Percentiles rank a stretch among this genome's conserved stretches.
These are phyloP conservation scores for Rhabdornis inornatus DNA, from an alignment of 2,113 vertebrate species.

Conservation along the genomic window DNA sequence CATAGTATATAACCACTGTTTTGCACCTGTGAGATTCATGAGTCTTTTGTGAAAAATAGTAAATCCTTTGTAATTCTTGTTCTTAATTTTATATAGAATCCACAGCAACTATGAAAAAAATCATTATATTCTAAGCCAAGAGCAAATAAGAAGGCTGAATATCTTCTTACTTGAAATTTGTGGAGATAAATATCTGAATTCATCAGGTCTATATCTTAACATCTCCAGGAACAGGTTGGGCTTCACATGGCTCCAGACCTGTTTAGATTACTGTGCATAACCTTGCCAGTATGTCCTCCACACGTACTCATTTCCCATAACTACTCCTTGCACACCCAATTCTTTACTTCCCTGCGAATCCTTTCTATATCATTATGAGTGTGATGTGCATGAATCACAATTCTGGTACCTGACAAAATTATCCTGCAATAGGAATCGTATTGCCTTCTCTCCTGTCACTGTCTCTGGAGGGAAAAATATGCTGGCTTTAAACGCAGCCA, in stretches of 20 bases:
- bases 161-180: background rate
- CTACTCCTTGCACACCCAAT: background rate
- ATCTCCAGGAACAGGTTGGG: background rate
- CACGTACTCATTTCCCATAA: background rate
- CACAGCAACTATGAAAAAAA: background rate
- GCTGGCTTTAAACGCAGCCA: background rate
- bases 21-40: background rate
- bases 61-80: background rate
- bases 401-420: constrained; percentile 33
- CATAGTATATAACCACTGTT: background rate
- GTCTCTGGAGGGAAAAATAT: constrained; percentile 18
- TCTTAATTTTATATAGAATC: background rate
- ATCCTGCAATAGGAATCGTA: background rate
- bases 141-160: background rate
- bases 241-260: background rate
- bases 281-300: background rate
- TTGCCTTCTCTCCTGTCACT: background rate
- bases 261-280: background rate
- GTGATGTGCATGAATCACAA: background rate
- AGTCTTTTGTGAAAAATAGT: background rate
- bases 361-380: constrained; percentile 6
- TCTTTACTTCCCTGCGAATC: background rate
- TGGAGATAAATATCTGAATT: background rate
- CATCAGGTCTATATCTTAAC: background rate
- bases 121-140: background rate